Evolutionary conservation across 2,797 vertebrate genomes (phyloP).

Genomic region (Melanogrammus aeglefinus): DNA sequence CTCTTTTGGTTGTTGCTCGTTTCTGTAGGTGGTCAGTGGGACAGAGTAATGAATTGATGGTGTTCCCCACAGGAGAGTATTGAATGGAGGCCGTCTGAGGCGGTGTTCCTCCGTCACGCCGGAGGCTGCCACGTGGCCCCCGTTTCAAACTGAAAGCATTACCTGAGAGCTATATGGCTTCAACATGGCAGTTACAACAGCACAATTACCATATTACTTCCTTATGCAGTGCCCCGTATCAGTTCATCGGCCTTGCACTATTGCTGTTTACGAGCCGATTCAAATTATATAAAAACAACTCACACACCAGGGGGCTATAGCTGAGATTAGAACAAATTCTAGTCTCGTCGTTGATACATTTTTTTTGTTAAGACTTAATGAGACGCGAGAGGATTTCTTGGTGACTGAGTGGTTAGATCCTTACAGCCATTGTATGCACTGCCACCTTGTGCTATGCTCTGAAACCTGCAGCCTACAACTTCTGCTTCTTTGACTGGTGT

Average conservation of each 20-base stretch:
- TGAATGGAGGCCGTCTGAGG: neutral
- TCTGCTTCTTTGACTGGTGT: too few species aligned
- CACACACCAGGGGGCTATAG: too few species aligned
- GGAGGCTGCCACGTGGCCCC: neutral
- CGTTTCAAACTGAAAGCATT: neutral
- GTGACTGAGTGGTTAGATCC: neutral
- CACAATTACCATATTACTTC: neutral
- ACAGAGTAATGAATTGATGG: neutral
- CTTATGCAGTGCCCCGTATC: neutral
- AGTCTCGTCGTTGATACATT: neutral
- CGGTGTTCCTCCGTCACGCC: neutral
- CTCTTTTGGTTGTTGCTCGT: neutral
- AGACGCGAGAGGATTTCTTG: conserved; percentile 10
- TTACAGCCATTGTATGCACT: conserved; percentile 50
- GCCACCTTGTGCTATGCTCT: conserved; percentile 71
- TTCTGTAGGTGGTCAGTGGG: too few species aligned
- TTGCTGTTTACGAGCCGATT: neutral
- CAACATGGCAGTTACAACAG: neutral
- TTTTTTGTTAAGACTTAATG: neutral
- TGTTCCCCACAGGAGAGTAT: neutral
- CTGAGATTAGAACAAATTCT: neutral
- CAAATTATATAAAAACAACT: neutral
- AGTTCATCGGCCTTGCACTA: neutral
- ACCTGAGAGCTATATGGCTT: neutral
- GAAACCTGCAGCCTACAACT: conserved; percentile 48